Evolutionary conservation across 2,888 invertebrate species (phyloP), one percentile per base, ranked within the genome.

Genomic region (Melanostoma scalare): DNA sequence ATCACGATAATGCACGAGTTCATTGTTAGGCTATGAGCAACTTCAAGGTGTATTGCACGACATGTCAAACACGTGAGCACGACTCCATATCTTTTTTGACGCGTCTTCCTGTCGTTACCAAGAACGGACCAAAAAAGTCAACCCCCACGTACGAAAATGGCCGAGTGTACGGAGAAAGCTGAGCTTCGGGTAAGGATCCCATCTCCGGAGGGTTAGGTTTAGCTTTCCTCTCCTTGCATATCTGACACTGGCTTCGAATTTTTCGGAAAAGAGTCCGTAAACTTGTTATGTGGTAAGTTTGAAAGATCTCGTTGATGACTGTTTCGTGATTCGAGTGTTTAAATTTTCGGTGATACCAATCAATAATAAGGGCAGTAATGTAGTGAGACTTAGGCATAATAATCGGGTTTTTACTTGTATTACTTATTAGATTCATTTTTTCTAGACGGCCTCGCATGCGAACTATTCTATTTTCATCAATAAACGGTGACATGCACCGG

Each of bases 71-170:
- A 85, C 2, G 86, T 82, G 46, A 79, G 79, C 2, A 85, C 74
- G 1, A 67, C 63, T n/a, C 77, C 80, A 10, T 61, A 80, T 55
- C 76, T 10, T 58, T 80, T 85, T 53, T 76, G 10, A 33, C 42
- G 10, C 65, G 42, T 53, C 76, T 71, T 4, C 73, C 85, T 3
- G 74, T 30, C 1, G 84, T 77, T 5, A 85, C 75, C 4, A 80
- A 3, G 4, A 85, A 81, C 1, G 80, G 77, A 2, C 78, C 85
- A 33, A 86, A 86, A 9, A 78, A 86, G 35, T 84, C 84, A 2
- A 86, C 40, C 1, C 79, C 76, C 0, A 84, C 77, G 50, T 72
- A 77, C 6, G 78, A 77, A 38, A 85, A 80, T 56, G 77, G 63
- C 38, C 58, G 35, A 4, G 61, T 50, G 33, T 56, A 85, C n/a